A percentile compares a stretch with the other conserved stretches of the same genome.
These are phyloP conservation scores for human DNA, from an alignment of 2,113 vertebrate genomes.

Conservation along the genomic window DNA sequence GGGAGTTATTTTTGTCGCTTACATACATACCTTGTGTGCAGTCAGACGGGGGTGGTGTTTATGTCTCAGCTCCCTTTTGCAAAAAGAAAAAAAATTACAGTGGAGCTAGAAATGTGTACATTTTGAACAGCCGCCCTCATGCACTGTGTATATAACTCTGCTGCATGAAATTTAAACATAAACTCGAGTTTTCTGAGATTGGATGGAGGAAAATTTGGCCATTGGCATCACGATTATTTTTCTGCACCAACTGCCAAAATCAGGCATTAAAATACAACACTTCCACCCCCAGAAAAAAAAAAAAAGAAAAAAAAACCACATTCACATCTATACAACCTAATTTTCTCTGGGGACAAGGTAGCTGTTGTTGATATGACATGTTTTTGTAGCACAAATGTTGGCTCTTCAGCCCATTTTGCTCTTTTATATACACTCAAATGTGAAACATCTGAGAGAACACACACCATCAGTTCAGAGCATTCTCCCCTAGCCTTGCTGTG, in stretches of 20 bases:
- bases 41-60: slow-evolving; percentile 44
- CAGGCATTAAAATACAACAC: slow-evolving; percentile 50
- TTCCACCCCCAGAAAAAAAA: neutral
- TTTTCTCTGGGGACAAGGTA: slow-evolving; percentile 54
- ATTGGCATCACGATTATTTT: slow-evolving; percentile 44
- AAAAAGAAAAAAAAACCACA: neutral
- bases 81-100: slow-evolving; percentile 43
- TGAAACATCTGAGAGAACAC: neutral
- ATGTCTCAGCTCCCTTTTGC: slow-evolving; percentile 49
- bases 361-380: slow-evolving; percentile 42
- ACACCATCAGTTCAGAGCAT: rapidly evolving
- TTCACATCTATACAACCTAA: neutral
- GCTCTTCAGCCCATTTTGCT: neutral
- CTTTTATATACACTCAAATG: neutral
- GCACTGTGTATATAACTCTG: slow-evolving; percentile 41
- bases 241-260: slow-evolving; percentile 52
- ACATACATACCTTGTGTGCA: slow-evolving; percentile 52
- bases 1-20: slow-evolving; percentile 28
- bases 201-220: slow-evolving; percentile 65
- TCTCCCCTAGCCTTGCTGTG: neutral
- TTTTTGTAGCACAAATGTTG: slow-evolving; percentile 44
- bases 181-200: slow-evolving; percentile 35
- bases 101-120: slow-evolving; percentile 40
- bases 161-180: slow-evolving; percentile 47
- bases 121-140: slow-evolving; percentile 40